A percentile compares a stretch with the other conserved stretches of the same genome.
Conservation (phyloP, 2,797 vertebrate species). For the Tragelaphus oryx region DNA sequence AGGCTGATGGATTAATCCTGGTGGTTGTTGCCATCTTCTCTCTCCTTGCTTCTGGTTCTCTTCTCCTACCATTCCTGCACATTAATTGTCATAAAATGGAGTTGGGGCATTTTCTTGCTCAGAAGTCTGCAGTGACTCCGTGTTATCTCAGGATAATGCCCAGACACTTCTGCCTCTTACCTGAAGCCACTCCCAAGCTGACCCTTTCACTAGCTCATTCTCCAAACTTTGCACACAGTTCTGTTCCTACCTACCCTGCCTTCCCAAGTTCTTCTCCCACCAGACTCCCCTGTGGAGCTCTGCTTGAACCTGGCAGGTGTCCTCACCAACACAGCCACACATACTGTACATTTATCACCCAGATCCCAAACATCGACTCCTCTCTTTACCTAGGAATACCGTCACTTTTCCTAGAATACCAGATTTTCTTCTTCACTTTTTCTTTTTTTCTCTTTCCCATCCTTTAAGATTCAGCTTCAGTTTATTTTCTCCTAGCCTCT, state of each 20-base stretch:
- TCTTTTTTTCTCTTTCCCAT: not conserved
- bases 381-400: not conserved
- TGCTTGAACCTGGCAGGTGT: not conserved
- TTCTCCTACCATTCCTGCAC: not conserved
- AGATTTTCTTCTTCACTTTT: not conserved
- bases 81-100: not conserved
- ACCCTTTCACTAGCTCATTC: not conserved
- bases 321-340: not conserved
- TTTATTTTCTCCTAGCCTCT: not conserved
- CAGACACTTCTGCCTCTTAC: not conserved
- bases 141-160: not conserved
- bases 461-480: not conserved
- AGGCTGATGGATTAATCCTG: not conserved
- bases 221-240: not conserved
- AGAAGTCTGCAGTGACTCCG: not conserved
- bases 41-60: not conserved
- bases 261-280: not conserved
- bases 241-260: not conserved
- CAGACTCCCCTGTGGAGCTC: not conserved
- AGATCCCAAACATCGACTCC: accelerated
- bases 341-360: too few relatives aligned
- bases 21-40: not conserved
- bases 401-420: not conserved
- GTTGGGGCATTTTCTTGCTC: not conserved
- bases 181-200: not conserved